phyloP scores from a whole-genome alignment of 2,888 invertebrate species.

The Ectemnius lituratus region DNA sequence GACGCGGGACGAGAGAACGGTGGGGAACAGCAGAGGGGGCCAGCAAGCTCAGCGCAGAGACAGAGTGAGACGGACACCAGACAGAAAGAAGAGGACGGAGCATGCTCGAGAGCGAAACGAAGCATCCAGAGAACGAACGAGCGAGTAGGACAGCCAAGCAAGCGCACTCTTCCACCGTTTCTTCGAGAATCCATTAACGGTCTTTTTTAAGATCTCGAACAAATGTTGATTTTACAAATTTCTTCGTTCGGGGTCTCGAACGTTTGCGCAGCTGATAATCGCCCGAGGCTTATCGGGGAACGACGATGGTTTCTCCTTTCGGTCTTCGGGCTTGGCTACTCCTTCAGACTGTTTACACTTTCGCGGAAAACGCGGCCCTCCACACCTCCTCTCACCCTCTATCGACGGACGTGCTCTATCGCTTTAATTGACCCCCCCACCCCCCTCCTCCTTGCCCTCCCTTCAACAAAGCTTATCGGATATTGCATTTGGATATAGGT shows the following conservation, averaged over 20 bases:
- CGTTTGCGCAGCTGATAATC: conserved; percentile 69
- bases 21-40: conserved; percentile 11
- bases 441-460: no score
- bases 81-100: neutral
- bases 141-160: neutral
- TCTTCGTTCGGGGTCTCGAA: conserved; percentile 45
- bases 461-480: no score
- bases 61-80: neutral
- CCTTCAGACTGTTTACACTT: conserved; percentile 38
- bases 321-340: conserved; percentile 13
- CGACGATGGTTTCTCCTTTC: conserved; percentile 42
- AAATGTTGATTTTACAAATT: conserved; percentile 71
- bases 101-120: neutral
- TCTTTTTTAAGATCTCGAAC: conserved; percentile 59
- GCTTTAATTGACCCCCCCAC: no score
- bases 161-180: conserved; percentile 28
- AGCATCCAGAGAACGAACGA: neutral
- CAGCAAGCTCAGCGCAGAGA: neutral
- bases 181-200: conserved; percentile 63
- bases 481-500: no score
- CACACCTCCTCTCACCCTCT: neutral
- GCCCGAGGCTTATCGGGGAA: conserved; percentile 53
- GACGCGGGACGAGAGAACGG: conserved; percentile 17
- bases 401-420: no score
- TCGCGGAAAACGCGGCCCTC: conserved; percentile 21